These are phyloP conservation scores for Boulengeromyrus knoepffleri DNA, from an alignment of 2,113 vertebrate species.

Conservation along the genomic window DNA sequence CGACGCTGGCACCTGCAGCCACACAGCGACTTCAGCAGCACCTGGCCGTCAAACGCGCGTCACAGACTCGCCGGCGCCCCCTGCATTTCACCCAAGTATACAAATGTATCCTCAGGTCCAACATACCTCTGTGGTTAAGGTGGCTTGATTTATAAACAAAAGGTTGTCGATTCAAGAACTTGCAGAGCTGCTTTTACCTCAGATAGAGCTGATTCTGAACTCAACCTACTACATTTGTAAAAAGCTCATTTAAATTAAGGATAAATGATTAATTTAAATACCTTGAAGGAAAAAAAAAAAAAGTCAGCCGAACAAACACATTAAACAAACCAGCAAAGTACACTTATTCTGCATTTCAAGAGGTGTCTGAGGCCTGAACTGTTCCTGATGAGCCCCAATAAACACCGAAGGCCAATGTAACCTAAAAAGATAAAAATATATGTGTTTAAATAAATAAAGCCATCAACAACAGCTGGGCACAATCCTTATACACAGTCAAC, in stretches of 20 bases:
- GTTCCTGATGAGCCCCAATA: background rate
- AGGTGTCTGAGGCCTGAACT: background rate
- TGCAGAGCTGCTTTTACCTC: background rate
- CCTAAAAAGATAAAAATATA: background rate
- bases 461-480: background rate
- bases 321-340: background rate
- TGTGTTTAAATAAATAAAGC: background rate
- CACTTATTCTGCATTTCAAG: background rate
- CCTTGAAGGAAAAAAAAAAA: background rate
- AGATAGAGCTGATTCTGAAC: background rate
- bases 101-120: background rate
- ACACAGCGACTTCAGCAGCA: background rate
- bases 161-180: background rate
- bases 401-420: background rate
- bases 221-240: background rate
- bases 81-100: background rate
- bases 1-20: background rate
- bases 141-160: background rate
- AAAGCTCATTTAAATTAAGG: background rate
- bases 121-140: background rate
- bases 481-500: background rate
- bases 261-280: background rate
- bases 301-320: background rate
- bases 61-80: background rate
- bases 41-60: background rate